phyloP scores from a whole-genome alignment of 2,113 vertebrate genomes.

The Ophiodon elongatus region DNA sequence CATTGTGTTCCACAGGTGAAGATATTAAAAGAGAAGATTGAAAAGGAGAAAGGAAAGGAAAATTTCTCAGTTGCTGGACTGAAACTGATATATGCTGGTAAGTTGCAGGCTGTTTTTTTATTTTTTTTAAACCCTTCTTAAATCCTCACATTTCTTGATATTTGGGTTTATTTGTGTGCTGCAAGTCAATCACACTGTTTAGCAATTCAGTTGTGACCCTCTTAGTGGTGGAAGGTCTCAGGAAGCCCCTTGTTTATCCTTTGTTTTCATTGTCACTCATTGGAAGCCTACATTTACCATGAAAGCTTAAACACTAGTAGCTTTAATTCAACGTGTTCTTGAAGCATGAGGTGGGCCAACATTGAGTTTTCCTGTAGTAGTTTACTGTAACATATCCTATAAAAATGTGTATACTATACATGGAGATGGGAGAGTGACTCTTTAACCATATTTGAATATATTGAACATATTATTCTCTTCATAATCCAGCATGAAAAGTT shows the following conservation, averaged over 20 bases:
- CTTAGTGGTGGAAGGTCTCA: background rate
- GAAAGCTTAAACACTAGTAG: background rate
- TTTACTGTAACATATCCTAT: background rate
- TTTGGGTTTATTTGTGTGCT: background rate
- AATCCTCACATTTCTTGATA: background rate
- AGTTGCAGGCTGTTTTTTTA: conserved; percentile 35
- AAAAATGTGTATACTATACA: background rate
- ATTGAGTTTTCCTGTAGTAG: background rate
- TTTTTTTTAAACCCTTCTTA: background rate
- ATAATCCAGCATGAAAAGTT: background rate
- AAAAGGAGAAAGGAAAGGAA: conserved; percentile 94
- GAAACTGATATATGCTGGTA: conserved; percentile 99
- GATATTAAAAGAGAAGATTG: conserved; percentile 95
- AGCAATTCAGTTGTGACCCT: background rate
- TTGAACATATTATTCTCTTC: background rate
- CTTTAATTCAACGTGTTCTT: background rate
- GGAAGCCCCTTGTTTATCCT: background rate
- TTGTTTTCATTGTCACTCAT: background rate
- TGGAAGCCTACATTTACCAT: no score
- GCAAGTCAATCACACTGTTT: background rate
- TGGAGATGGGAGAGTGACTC: background rate
- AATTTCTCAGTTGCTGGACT: conserved; percentile 92
- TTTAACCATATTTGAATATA: background rate
- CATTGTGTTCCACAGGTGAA: conserved; percentile 87
- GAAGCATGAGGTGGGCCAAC: background rate